A percentile compares a stretch with the other conserved stretches of the same genome.
Evolutionary conservation across 2,888 invertebrate genomes (phyloP).

Genomic region (Yponomeuta evonymella): DNA sequence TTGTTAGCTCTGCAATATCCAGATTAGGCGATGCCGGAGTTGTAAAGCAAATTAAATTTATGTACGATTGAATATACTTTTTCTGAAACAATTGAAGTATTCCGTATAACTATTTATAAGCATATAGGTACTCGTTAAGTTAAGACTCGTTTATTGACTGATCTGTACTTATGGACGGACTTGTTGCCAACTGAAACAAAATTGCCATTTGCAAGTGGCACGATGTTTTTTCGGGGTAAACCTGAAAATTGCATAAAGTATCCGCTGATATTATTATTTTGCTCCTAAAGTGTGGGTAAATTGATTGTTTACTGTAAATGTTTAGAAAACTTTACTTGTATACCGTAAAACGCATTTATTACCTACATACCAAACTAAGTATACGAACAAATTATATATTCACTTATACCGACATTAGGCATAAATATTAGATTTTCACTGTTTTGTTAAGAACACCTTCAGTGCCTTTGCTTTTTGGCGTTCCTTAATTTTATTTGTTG

Average conservation of each 20-base stretch:
- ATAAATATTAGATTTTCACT: neutral
- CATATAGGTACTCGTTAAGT: neutral
- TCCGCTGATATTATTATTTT: no score
- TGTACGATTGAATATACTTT: neutral
- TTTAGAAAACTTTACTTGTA: no score
- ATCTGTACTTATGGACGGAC: neutral
- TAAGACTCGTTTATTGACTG: neutral
- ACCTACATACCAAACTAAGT: neutral
- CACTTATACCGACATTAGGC: neutral
- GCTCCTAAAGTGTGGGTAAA: no score
- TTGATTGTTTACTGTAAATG: no score
- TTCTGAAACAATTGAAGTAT: neutral
- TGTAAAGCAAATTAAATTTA: neutral
- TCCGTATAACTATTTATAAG: neutral
- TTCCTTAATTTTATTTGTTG: neutral
- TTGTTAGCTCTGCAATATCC: neutral
- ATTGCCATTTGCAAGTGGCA: no score
- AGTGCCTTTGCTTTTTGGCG: neutral
- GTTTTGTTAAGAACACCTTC: neutral
- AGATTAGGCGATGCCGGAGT: neutral
- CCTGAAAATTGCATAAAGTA: no score
- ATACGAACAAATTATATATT: no score
- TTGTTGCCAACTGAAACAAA: neutral
- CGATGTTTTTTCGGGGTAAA: no score
- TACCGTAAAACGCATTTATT: neutral